Percentiles rank a stretch among this genome's conserved stretches.
phyloP scores from a whole-genome alignment of 1,140 invertebrate genomes.

The Atta texana region DNA sequence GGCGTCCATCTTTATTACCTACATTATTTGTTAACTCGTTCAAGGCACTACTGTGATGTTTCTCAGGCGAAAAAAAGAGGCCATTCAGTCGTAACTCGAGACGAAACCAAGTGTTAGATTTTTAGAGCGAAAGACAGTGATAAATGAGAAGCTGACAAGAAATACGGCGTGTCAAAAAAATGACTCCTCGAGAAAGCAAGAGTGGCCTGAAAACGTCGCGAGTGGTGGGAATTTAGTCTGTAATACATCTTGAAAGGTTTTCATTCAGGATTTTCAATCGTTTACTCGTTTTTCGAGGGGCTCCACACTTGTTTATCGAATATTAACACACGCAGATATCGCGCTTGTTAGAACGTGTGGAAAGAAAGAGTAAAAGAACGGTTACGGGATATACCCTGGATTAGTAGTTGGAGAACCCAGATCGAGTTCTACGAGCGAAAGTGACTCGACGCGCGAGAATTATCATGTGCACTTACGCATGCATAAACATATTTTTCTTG shows the following conservation, averaged over 20 bases:
- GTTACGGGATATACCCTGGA: slow-evolving; percentile 42
- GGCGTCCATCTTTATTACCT: background rate
- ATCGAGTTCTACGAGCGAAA: slow-evolving; percentile 35
- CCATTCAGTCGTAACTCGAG: slow-evolving; percentile 17
- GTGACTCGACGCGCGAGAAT: slow-evolving; percentile 8
- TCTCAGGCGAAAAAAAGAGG: slow-evolving; percentile 34
- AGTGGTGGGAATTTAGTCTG: slow-evolving; percentile 39
- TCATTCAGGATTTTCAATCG: background rate
- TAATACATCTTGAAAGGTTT: background rate
- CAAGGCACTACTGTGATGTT: background rate
- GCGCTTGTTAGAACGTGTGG: slow-evolving; percentile 6
- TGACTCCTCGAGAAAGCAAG: slow-evolving; percentile 33
- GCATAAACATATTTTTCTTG: slow-evolving; percentile 3
- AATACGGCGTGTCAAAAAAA: slow-evolving; percentile 21
- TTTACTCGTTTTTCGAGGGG: background rate
- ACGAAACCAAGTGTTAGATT: slow-evolving; percentile 27
- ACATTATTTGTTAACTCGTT: slow-evolving; percentile 1
- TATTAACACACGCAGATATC: slow-evolving; percentile 19
- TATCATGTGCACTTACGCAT: background rate
- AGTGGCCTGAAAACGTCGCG: slow-evolving; percentile 12
- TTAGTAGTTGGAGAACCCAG: slow-evolving; percentile 29
- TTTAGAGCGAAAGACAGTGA: slow-evolving; percentile 48
- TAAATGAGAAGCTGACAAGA: slow-evolving; percentile 57
- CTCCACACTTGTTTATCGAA: background rate
- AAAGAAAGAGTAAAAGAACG: slow-evolving; percentile 4